These are phyloP conservation scores for Styela clava DNA, from an alignment of 23 tunicate genomes.

Conservation along the genomic window DNA sequence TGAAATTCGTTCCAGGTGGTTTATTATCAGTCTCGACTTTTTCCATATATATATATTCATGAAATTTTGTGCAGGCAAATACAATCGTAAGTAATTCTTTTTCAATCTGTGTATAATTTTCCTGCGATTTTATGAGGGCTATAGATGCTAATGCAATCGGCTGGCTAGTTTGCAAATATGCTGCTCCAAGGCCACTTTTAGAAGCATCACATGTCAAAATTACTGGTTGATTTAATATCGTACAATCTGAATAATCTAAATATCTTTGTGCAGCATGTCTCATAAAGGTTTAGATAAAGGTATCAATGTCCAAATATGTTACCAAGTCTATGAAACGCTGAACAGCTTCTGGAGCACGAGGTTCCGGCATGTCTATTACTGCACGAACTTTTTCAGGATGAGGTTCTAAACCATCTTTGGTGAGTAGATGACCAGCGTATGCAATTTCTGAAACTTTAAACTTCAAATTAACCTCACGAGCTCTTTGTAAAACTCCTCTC, in stretches of 20 bases:
- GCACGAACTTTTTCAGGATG: slow-evolving; percentile 25
- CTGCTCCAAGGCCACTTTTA: slow-evolving; percentile 30
- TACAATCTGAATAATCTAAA: not conserved
- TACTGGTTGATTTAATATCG: slow-evolving; percentile 23
- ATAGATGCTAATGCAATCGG: slow-evolving; percentile 37
- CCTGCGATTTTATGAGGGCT: slow-evolving; percentile 21
- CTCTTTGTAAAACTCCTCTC: slow-evolving; percentile 22
- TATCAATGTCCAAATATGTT: slow-evolving; percentile 20
- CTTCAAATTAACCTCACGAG: slow-evolving; percentile 11
- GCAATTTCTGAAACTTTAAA: not conserved
- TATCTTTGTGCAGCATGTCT: slow-evolving; percentile 25
- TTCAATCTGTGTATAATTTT: slow-evolving; percentile 28
- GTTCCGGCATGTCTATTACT: slow-evolving; percentile 37
- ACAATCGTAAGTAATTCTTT: not conserved
- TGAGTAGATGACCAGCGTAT: not conserved
- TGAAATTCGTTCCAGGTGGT: slow-evolving; percentile 29
- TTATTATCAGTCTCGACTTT: slow-evolving; percentile 45
- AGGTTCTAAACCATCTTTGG: slow-evolving; percentile 42
- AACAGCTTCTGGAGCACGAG: slow-evolving; percentile 2
- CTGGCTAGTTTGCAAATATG: slow-evolving; percentile 13
- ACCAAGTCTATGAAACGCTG: slow-evolving; percentile 39
- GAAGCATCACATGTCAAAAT: slow-evolving; percentile 36
- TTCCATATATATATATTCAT: not conserved
- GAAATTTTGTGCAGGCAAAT: not conserved
- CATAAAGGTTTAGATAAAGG: slow-evolving; percentile 37